Percentiles rank a stretch among this genome's conserved stretches.
These are phyloP conservation scores for Eira barbara DNA, from an alignment of 2,113 vertebrate genomes.

Conservation along the genomic window DNA sequence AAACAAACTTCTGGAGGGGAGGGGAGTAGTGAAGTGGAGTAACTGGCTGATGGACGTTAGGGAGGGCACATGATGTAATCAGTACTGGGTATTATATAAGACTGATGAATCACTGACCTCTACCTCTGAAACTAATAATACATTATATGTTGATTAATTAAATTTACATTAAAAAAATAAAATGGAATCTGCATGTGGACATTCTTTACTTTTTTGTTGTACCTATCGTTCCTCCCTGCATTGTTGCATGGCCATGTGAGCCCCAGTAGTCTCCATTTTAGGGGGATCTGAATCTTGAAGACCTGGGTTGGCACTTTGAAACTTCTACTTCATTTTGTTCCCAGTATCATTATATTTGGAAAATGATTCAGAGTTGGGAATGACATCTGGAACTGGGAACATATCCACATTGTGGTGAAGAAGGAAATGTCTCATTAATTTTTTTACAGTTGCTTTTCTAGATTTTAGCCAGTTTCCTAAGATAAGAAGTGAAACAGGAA, in stretches of 20 bases:
- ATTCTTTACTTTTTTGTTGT: not conserved
- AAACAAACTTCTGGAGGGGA: no score
- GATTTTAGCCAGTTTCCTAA: not conserved
- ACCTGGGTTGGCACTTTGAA: not conserved
- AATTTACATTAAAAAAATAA: not conserved
- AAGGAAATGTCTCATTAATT: not conserved
- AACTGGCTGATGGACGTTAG: no score
- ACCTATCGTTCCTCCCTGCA: rapidly evolving
- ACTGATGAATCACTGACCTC: not conserved
- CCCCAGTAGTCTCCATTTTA: not conserved
- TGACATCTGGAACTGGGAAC: not conserved
- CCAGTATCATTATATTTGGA: not conserved
- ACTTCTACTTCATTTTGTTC: not conserved
- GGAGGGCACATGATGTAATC: no score
- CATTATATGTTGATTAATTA: not conserved
- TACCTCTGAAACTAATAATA: not conserved
- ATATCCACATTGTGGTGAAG: not conserved
- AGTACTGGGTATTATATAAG: not conserved
- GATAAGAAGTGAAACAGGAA: not conserved
- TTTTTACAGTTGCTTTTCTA: not conserved
- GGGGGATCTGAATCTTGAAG: not conserved
- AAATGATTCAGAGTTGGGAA: not conserved
- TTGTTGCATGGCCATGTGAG: rapidly evolving
- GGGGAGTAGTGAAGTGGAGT: no score
- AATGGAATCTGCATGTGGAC: rapidly evolving